A percentile compares a stretch with the other conserved stretches of the same genome.
These are phyloP conservation scores for Gouania willdenowi DNA, from an alignment of 2,797 vertebrate species.

Conservation along the genomic window DNA sequence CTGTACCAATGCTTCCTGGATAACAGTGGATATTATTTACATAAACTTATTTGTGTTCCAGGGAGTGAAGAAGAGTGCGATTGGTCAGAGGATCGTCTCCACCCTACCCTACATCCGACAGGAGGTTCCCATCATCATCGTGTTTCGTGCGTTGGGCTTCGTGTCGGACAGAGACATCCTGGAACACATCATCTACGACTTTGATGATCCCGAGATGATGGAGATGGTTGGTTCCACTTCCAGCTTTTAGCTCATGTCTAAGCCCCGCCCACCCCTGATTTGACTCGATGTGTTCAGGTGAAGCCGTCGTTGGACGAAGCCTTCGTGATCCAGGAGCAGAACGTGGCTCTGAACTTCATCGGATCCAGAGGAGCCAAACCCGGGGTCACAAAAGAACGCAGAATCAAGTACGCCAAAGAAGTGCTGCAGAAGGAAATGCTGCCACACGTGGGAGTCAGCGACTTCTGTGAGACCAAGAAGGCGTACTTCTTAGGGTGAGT, in stretches of 20 bases:
- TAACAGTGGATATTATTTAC: too few relatives aligned
- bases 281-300: slow-evolving; percentile 72
- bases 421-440: slow-evolving; percentile 98
- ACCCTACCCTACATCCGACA: slow-evolving; percentile 96
- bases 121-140: slow-evolving; percentile 98
- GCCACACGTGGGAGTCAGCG: slow-evolving; percentile 96
- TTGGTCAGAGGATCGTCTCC: slow-evolving; percentile 96
- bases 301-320: slow-evolving; percentile 97
- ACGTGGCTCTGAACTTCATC: slow-evolving; percentile 96
- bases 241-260: neutral
- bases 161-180: slow-evolving; percentile 97
- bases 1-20: neutral
- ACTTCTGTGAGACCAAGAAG: slow-evolving; percentile 99
- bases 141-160: slow-evolving; percentile 93
- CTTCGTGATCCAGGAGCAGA: slow-evolving; percentile 98
- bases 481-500: slow-evolving; percentile 95
- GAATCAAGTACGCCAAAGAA: slow-evolving; percentile 98
- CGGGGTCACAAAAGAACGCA: slow-evolving; percentile 94
- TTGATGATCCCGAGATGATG: slow-evolving; percentile 99
- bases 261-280: neutral
- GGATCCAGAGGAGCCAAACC: slow-evolving; percentile 97
- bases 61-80: slow-evolving; percentile 98
- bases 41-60: slow-evolving; percentile 50
- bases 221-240: slow-evolving; percentile 85
- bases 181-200: slow-evolving; percentile 98